Conservation (phyloP, 2,888 invertebrate species). For the Helleia helle region DNA sequence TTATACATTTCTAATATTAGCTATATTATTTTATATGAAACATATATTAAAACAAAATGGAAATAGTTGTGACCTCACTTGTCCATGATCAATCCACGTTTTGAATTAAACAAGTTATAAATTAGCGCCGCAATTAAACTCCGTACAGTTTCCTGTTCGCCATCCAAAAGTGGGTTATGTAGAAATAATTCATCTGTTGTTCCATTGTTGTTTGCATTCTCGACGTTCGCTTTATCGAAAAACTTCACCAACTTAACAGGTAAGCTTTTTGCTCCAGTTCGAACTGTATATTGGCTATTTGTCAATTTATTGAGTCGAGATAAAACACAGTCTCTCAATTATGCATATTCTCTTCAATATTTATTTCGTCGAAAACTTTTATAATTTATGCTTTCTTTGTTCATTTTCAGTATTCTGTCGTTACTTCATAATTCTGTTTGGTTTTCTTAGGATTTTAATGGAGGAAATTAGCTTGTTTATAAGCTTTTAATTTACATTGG, state of each 20-base stretch:
- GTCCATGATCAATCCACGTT: too few relatives aligned
- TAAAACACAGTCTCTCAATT: slow-evolving; percentile 7
- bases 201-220: slow-evolving; percentile 44
- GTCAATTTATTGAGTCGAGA: slow-evolving; percentile 6
- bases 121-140: slow-evolving; percentile 36
- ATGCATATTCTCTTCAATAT: neutral
- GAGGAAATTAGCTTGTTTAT: neutral
- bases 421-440: slow-evolving; percentile 5
- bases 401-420: slow-evolving; percentile 2
- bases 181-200: slow-evolving; percentile 45
- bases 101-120: slow-evolving; percentile 29
- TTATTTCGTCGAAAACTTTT: neutral
- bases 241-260: slow-evolving; percentile 32
- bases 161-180: slow-evolving; percentile 46
- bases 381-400: neutral
- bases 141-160: slow-evolving; percentile 35
- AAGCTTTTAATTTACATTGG: too few relatives aligned
- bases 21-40: too few relatives aligned
- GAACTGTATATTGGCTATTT: slow-evolving; percentile 16
- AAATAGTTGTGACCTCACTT: too few relatives aligned
- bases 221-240: slow-evolving; percentile 33
- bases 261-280: slow-evolving; percentile 22
- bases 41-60: too few relatives aligned
- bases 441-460: neutral
- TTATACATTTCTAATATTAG: too few relatives aligned